Evolutionary conservation across 2,888 invertebrate species (phyloP), one percentile per base, ranked within the genome.

Genomic region (Pachydiplax longipennis): DNA sequence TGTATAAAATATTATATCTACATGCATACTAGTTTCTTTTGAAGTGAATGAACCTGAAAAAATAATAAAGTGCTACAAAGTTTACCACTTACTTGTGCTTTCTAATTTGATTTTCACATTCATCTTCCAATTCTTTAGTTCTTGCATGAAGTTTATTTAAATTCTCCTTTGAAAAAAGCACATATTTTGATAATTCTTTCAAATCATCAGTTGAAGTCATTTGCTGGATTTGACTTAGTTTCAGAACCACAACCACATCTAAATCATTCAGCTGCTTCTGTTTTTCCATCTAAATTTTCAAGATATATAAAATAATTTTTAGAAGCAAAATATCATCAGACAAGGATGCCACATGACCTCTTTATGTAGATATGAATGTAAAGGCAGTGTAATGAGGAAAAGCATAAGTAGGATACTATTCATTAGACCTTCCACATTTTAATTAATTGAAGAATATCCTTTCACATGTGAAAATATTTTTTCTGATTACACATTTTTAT

Each of bases 181-280:
- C 91, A 91, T 93, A 93, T 44, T 94, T 93, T 37, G 93, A 92
- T 53, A 95, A 93, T 18, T 95, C 95, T 0, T 93, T 93, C 13
- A 95, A 92, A 1, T 95, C 94, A 0, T 95, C 93, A 0, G 95
- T 95, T 8, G 95, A 94, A 13, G 92, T 93, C 81, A 95, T 94
- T 92, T 95, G 95, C 92, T 96, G 95, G 37, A 97, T 94, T 93
- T 97, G 97, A 93, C 96, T 95, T 92, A 97, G 95, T 58, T 96
- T 95, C 37, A 98, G 93, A 12, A 97, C 94, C 0, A 97, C 95
- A 4, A 96, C 95, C 91, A 96, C 95, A 90, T 96, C 96, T 3
- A 98, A 96, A 91, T 97, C 96, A 93, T 98, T 98, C 93, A 98
- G 94, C 93, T 96, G 95, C 91, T 95, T 95, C 93, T 98, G 98